Evolutionary conservation across 2,888 invertebrate species (phyloP), one percentile per base, ranked within the genome.

Genomic region (Caenorhabditis sp.): DNA sequence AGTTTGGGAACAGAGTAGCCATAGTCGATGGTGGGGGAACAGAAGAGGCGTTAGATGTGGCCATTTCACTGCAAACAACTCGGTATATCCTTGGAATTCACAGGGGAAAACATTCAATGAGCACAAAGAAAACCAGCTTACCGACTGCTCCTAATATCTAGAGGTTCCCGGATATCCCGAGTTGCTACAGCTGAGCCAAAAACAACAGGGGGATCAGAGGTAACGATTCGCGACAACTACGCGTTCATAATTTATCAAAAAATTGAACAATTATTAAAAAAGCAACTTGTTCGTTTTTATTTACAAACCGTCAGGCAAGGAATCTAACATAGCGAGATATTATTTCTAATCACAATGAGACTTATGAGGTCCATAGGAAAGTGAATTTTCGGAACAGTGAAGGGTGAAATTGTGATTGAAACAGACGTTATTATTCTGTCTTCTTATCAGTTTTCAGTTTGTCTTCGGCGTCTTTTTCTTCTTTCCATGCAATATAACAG

Each of bases 1-100:
- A 85, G 44, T 89, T 87, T 22, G 90, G 90, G 41, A 92, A 88
- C 64, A 92, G 73, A 44, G 90, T 89, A 22, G 88, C 85, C 90
- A 90, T 89, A 14, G 64, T 72, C 38, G 81, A 72, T 47, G 4
- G 47, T 6, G 63, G 44, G 10, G 70, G 64, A 16, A 38, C 38
- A 8, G 75, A 28, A 19, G 69, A 12, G n/a, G 69, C 12, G 14
- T 69, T 19, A 41, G 79, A 5, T 31, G 73, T 47, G 72, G 80
- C 61, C 80, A 74, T 75, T 68, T 61, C 58, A 26, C 81, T 81
- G 81, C 56, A 81, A 80, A 80, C 79, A 80, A 80, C 79, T 80
- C 79, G 79, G 70, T 80, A 72, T 80, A 80, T 72, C 69, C 79
- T 64, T 61, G 35, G 59, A 35, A 38, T 28, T 26, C 12, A 24